phyloP scores from a whole-genome alignment of 2,797 vertebrate genomes.

The Menidia menidia region DNA sequence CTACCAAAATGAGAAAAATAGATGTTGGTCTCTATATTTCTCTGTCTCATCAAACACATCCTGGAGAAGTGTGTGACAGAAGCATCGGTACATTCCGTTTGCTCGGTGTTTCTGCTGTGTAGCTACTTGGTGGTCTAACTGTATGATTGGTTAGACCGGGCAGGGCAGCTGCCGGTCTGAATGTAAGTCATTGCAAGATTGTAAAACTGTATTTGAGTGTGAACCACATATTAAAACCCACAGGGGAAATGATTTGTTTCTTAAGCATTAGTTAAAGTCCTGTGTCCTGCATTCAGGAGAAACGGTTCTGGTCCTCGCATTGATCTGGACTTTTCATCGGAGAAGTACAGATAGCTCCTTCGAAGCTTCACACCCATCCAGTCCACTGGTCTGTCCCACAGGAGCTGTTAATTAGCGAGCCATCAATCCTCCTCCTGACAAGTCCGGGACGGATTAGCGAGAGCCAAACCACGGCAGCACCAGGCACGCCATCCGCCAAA shows the following conservation, averaged over 20 bases:
- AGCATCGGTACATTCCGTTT: neutral
- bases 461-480: slow-evolving; percentile 64
- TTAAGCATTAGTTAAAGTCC: slow-evolving; percentile 36
- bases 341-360: slow-evolving; percentile 15
- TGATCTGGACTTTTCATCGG: slow-evolving; percentile 25
- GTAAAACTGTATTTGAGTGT: slow-evolving; percentile 49
- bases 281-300: slow-evolving; percentile 14
- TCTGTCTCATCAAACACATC: neutral
- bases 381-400: slow-evolving; percentile 49
- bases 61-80: slow-evolving; percentile 1
- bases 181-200: slow-evolving; percentile 32
- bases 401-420: slow-evolving; percentile 60
- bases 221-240: slow-evolving; percentile 57
- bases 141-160: slow-evolving; percentile 42
- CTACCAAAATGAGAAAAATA: neutral
- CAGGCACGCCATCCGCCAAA: slow-evolving; percentile 57
- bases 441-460: slow-evolving; percentile 39
- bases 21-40: neutral
- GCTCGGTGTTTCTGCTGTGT: neutral
- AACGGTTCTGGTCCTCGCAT: slow-evolving; percentile 10
- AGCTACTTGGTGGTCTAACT: slow-evolving; percentile 38
- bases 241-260: slow-evolving; percentile 37
- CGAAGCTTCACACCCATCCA: slow-evolving; percentile 50
- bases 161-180: slow-evolving; percentile 44
- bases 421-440: slow-evolving; percentile 61